Evolutionary conservation across 2,888 invertebrate genomes (phyloP), one percentile per base, ranked within the genome.

Genomic region (Orthosia gothica): DNA sequence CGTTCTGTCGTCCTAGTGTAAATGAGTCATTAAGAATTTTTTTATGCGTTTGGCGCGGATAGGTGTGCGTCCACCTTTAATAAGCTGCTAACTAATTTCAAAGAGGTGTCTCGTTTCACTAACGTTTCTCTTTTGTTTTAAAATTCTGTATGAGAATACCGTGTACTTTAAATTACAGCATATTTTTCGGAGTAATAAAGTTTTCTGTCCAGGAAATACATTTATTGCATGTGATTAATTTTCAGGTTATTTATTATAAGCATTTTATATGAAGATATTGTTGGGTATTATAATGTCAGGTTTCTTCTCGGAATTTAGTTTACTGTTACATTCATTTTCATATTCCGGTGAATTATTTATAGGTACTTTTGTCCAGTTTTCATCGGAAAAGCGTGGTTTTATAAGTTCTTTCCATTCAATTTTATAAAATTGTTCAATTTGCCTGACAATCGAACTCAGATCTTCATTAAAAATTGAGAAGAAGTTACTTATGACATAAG

Each of bases 121-220:
- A 54, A 54, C 52, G 45, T 26, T 26, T 15, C 55, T 61, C 67
- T 65, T 74, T 81, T 72, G 68, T 80, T 81, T 59, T 71, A 61
- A 70, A 50, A 71, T 78, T 78, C 67, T 70, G 49, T 78, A 16
- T 67, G 69, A 61, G 52, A 67, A 75, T 64, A 68, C 16, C 55
- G 52, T 26, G 5, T 58, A 54, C 65, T 61, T 71, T 32, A 72
- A 52, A 77, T 71, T 26, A 54, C 54, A 18, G 23, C 45, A 52
- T n/a, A 47, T 57, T 77, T 77, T 62, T 57, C 2, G 65, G 12
- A 55, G n/a, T 65, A 62, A 52, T 76, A 65, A 55, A 65, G 49
- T 50, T 71, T 32, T 32, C 65, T 62, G 72, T 47, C 72, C 62
- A 50, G 13, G 13, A 57, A 57, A 77, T 50, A 23, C 3, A 50